phyloP scores from a whole-genome alignment of 2,888 invertebrate species.

The Andrena trimmerana region DNA sequence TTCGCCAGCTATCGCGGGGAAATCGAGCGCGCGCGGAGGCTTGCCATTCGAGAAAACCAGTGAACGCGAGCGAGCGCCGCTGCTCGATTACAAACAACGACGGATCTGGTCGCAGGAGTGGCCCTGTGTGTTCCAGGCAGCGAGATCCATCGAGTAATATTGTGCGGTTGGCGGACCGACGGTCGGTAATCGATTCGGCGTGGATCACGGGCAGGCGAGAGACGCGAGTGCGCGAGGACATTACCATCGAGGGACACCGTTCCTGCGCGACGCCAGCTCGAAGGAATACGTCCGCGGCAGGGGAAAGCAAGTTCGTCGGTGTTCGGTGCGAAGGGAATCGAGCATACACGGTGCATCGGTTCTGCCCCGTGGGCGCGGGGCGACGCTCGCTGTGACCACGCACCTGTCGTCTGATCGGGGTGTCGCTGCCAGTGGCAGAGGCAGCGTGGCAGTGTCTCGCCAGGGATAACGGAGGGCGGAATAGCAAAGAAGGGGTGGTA shows the following conservation, averaged over 20 bases:
- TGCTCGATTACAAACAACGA: slow-evolving; percentile 26
- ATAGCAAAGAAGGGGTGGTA: slow-evolving; percentile 8
- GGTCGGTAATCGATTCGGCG: not conserved
- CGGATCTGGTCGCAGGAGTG: slow-evolving; percentile 43
- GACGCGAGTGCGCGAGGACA: slow-evolving; percentile 1
- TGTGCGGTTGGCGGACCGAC: not conserved
- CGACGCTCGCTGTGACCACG: slow-evolving; percentile 63
- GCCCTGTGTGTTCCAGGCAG: not conserved
- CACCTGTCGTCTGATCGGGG: slow-evolving; percentile 70
- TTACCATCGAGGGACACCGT: not conserved
- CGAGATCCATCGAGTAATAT: slow-evolving; percentile 31
- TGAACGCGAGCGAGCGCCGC: slow-evolving; percentile 60
- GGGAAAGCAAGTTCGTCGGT: too few species aligned
- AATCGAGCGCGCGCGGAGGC: slow-evolving; percentile 64
- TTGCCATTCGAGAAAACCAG: slow-evolving; percentile 69
- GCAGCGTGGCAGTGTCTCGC: slow-evolving; percentile 39
- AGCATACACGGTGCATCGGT: too few species aligned
- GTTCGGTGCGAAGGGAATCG: too few species aligned
- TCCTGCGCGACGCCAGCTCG: not conserved
- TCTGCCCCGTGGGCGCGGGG: slow-evolving; percentile 25
- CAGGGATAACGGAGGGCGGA: slow-evolving; percentile 66
- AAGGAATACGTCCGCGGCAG: too few species aligned
- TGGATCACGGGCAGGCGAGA: not conserved
- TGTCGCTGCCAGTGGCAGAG: slow-evolving; percentile 59
- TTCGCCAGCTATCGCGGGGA: slow-evolving; percentile 61